phyloP scores from a whole-genome alignment of 2,113 vertebrate species.

The Porphyrio hochstetteri region DNA sequence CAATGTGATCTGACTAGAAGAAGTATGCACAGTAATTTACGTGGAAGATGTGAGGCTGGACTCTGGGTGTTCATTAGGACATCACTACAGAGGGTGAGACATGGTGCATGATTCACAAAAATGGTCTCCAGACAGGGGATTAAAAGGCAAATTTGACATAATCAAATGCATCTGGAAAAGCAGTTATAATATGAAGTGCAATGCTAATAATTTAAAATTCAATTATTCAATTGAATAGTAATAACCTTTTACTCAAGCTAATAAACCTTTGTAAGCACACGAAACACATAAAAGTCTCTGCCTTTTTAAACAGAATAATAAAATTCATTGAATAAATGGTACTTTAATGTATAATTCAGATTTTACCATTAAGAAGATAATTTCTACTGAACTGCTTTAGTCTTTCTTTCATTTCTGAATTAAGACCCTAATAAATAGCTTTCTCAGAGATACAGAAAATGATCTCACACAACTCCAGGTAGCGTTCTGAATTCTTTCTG shows the following conservation, averaged over 20 bases:
- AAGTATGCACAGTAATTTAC: neutral
- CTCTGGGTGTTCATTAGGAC: neutral
- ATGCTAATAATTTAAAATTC: slow-evolving; percentile 19
- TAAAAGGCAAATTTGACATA: slow-evolving; percentile 26
- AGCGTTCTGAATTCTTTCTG: neutral
- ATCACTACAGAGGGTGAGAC: neutral
- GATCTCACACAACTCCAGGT: neutral
- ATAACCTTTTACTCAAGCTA: slow-evolving; percentile 15
- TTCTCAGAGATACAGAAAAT: neutral
- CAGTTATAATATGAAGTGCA: slow-evolving; percentile 9
- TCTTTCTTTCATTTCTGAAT: neutral
- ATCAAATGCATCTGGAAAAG: slow-evolving; percentile 17
- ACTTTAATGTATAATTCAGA: slow-evolving; percentile 61
- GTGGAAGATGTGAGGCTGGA: neutral
- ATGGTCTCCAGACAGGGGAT: slow-evolving; percentile 17
- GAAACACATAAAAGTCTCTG: slow-evolving; percentile 25
- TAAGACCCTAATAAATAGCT: neutral
- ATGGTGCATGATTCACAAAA: neutral
- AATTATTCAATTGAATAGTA: slow-evolving; percentile 34
- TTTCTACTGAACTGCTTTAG: slow-evolving; percentile 14
- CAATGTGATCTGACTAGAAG: neutral
- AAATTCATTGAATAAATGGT: slow-evolving; percentile 43
- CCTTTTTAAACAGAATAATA: slow-evolving; percentile 43
- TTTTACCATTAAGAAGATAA: slow-evolving; percentile 39
- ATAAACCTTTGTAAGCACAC: slow-evolving; percentile 29